Evolutionary conservation across 2,113 vertebrate species (phyloP).

Genomic region (Oriolus oriolus): DNA sequence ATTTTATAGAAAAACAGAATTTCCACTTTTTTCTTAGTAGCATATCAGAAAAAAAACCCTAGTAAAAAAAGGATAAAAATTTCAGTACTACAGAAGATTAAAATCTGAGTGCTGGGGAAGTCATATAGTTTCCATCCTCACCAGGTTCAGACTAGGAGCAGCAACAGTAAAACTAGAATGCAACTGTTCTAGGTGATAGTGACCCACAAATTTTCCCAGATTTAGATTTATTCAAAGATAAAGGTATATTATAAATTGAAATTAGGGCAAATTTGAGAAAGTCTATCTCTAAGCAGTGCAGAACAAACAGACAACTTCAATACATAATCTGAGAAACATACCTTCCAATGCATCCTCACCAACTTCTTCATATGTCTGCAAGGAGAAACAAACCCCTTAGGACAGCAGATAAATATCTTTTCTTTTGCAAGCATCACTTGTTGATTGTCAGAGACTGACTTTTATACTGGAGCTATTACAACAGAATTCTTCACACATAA

Average conservation of each 20-base stretch:
- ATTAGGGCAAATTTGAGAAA: not conserved
- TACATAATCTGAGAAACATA: constrained; percentile 16
- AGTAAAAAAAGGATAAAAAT: not conserved
- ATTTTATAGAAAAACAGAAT: not conserved
- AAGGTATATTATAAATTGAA: not conserved
- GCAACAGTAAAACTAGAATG: not conserved
- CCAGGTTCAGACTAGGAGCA: not conserved
- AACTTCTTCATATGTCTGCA: constrained; percentile 80
- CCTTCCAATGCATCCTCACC: constrained; percentile 88
- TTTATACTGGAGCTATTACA: not conserved
- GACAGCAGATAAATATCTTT: not conserved
- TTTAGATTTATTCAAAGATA: not conserved
- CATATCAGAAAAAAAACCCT: not conserved
- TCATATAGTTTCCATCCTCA: not conserved
- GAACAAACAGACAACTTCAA: not conserved
- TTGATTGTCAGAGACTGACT: not conserved
- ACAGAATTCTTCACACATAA: not conserved
- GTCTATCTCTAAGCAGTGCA: not conserved
- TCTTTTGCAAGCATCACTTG: not conserved
- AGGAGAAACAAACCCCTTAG: constrained; percentile 28
- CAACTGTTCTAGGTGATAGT: not conserved
- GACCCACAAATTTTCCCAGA: not conserved
- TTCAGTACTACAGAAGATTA: not conserved
- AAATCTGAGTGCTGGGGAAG: not conserved
- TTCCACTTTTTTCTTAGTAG: not conserved